Conservation (phyloP, 1,140 invertebrate genomes). For the Olivierus martensii region DNA sequence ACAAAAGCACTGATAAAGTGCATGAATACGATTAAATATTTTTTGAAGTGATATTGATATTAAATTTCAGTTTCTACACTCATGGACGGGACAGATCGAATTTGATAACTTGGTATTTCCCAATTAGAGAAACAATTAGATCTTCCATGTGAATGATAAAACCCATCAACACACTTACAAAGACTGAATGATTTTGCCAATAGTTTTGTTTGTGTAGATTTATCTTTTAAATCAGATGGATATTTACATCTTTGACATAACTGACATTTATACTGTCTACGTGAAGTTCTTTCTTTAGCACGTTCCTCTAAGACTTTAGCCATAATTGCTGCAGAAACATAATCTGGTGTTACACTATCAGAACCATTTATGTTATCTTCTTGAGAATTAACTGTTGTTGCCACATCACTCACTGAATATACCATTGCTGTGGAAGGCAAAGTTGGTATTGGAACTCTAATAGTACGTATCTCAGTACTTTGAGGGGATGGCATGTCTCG, state of each 20-base stretch:
- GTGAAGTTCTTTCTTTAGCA: slow-evolving; percentile 49
- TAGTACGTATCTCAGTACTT: slow-evolving; percentile 24
- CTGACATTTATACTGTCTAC: slow-evolving; percentile 28
- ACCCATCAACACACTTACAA: too few relatives aligned
- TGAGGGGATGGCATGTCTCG: slow-evolving; percentile 5
- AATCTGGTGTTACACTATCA: slow-evolving; percentile 39
- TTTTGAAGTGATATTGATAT: too few relatives aligned
- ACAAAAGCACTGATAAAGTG: too few relatives aligned
- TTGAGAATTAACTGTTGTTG: slow-evolving; percentile 1
- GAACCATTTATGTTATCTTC: slow-evolving; percentile 20
- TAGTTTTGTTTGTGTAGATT: slow-evolving; percentile 15
- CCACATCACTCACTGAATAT: slow-evolving; percentile 51
- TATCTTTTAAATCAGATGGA: slow-evolving; percentile 10
- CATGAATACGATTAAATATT: too few relatives aligned
- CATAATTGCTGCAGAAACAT: slow-evolving; percentile 82
- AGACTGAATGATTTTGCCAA: neutral
- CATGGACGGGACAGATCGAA: too few relatives aligned
- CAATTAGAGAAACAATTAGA: too few relatives aligned
- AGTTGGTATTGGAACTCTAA: slow-evolving; percentile 64
- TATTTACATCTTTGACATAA: slow-evolving; percentile 7
- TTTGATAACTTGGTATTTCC: too few relatives aligned
- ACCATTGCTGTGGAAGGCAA: slow-evolving; percentile 81
- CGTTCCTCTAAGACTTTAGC: slow-evolving; percentile 80
- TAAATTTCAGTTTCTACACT: too few relatives aligned
- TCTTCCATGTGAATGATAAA: too few relatives aligned